These are phyloP conservation scores for Girardinus metallicus DNA, from an alignment of 2,797 vertebrate species.

Conservation along the genomic window DNA sequence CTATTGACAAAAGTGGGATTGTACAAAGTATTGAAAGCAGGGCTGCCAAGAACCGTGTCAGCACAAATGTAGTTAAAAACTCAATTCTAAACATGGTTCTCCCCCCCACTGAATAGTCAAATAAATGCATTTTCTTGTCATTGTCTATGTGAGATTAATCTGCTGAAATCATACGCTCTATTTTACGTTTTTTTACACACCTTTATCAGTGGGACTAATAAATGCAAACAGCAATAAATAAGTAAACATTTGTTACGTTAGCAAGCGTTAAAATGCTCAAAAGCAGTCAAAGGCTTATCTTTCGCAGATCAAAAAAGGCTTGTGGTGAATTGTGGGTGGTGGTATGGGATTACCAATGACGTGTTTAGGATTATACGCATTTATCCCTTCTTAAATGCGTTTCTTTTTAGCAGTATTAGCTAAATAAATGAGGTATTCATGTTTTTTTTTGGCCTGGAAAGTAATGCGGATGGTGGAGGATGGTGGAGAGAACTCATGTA, in stretches of 20 bases:
- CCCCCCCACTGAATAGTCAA: background rate
- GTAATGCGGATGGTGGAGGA: background rate
- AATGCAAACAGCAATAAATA: background rate
- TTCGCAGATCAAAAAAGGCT: background rate
- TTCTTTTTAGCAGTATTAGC: background rate
- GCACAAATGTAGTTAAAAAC: background rate
- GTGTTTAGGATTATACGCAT: background rate
- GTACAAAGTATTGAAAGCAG: background rate
- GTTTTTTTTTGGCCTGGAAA: background rate
- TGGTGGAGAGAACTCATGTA: background rate
- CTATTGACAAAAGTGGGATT: background rate
- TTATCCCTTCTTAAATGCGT: background rate
- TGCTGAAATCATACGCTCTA: background rate
- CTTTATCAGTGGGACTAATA: background rate
- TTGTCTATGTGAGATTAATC: background rate
- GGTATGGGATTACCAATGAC: background rate
- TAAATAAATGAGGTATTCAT: background rate
- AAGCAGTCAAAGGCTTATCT: background rate
- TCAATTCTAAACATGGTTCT: background rate
- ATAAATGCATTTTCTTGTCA: background rate
- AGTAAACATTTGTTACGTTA: background rate
- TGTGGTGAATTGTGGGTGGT: constrained; percentile 5
- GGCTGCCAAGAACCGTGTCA: background rate
- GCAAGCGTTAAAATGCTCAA: background rate
- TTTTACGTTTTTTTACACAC: background rate